phyloP scores from a whole-genome alignment of 1,140 invertebrate genomes.

The Andrena cerasifolii region DNA sequence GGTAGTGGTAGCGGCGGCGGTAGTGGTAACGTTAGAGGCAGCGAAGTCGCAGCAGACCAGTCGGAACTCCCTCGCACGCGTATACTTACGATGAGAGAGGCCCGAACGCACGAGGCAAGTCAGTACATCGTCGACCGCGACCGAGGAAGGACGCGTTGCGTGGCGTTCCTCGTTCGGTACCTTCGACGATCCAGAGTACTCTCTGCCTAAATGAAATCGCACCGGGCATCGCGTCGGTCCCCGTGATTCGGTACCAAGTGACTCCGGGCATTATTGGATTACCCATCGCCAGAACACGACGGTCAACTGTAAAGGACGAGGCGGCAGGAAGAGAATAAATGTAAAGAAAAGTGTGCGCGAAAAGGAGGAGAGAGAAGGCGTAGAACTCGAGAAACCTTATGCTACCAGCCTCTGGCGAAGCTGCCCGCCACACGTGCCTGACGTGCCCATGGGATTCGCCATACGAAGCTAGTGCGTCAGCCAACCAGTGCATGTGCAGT shows the following conservation, averaged over 20 bases:
- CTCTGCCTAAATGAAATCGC: too few species aligned
- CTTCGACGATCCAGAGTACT: not conserved
- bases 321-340: too few species aligned
- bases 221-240: too few species aligned
- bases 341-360: too few species aligned
- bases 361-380: not conserved
- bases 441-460: conserved; percentile 37
- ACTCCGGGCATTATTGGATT: not conserved
- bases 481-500: conserved; percentile 48
- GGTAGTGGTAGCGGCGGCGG: not conserved
- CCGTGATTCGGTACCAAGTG: too few species aligned
- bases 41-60: conserved; percentile 49
- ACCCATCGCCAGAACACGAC: not conserved
- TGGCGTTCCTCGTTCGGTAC: not conserved
- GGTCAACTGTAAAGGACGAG: too few species aligned
- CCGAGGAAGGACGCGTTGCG: conserved; percentile 43
- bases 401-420: not conserved
- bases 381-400: too few species aligned
- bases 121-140: conserved; percentile 66
- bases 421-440: conserved; percentile 26
- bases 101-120: conserved; percentile 63
- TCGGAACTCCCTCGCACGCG: conserved; percentile 65
- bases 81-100: conserved; percentile 55
- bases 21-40: conserved; percentile 30
- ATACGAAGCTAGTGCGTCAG: conserved; percentile 19